These are phyloP conservation scores for Hafferia zeledoni DNA, from an alignment of 2,797 vertebrate species.

Conservation along the genomic window DNA sequence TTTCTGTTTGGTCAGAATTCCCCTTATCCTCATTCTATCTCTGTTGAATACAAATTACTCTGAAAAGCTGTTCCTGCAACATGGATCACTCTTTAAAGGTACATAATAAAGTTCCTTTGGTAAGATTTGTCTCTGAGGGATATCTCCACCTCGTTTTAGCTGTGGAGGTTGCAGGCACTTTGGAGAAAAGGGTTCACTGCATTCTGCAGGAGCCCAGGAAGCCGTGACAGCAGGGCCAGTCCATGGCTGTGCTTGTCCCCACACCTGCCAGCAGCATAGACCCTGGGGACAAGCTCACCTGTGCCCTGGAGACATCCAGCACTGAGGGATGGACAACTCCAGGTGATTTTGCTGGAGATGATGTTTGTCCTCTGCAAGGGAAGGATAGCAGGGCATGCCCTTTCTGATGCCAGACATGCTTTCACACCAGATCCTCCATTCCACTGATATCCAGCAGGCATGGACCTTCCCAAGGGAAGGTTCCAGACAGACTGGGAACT, in stretches of 20 bases:
- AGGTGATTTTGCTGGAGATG: not conserved
- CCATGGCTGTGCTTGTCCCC: not conserved
- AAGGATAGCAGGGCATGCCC: not conserved
- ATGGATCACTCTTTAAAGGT: not conserved
- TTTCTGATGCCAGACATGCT: not conserved
- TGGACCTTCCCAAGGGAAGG: not conserved
- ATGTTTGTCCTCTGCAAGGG: not conserved
- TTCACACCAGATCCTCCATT: not conserved
- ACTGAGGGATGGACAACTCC: not conserved
- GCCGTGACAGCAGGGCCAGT: not conserved
- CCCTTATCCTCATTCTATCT: not conserved
- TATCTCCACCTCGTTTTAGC: not conserved
- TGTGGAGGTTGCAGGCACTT: not conserved
- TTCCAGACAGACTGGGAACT: not conserved
- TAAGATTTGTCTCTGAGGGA: not conserved
- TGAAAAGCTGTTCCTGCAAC: not conserved
- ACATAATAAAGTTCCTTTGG: not conserved
- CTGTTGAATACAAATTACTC: not conserved
- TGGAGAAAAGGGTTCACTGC: not conserved
- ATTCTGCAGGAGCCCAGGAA: not conserved
- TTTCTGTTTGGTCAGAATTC: not conserved
- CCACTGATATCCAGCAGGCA: not conserved
- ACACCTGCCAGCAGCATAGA: not conserved
- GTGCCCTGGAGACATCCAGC: not conserved
- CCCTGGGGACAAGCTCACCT: not conserved